Evolutionary conservation across 2,113 vertebrate genomes (phyloP).

Genomic region (chimpanzee (Pan troglodytes)): NHGRI_mPanTro3-v2.1_pri NC_072411.2:98368501-98369000

Average conservation of each 20-base stretch:
- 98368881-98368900: background rate
- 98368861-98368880: background rate
- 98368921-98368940: background rate
- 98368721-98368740: background rate
- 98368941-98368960: background rate
- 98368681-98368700: background rate
- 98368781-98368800: background rate
- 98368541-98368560: too few relatives aligned
- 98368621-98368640: background rate
- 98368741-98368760: background rate
- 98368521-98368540: too few relatives aligned
- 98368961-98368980: background rate
- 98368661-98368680: background rate
- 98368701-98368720: background rate
- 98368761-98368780: background rate
- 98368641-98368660: background rate
- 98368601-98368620: background rate
- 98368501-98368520: too few relatives aligned
- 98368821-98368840: background rate
- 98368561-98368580: too few relatives aligned
- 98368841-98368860: background rate
- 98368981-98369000: background rate
- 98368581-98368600: background rate
- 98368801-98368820: background rate
- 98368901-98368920: background rate